Conservation (phyloP, 2,888 invertebrate species). For the Conops quadrifasciatus region DNA sequence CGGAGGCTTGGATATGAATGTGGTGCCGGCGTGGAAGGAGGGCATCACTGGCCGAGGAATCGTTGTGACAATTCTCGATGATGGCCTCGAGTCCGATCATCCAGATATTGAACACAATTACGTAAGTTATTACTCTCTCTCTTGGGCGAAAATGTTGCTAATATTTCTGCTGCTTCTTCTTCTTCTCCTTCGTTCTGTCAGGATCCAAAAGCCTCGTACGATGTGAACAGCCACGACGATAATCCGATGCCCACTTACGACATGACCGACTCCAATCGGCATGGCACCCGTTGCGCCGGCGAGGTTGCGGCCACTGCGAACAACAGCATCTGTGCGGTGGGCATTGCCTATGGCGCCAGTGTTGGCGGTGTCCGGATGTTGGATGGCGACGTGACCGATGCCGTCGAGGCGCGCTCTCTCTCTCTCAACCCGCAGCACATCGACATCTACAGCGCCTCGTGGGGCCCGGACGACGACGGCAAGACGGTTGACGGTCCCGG, state of each 20-base stretch:
- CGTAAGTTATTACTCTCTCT: conserved; percentile 66
- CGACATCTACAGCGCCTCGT: conserved; percentile 97
- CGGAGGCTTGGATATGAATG: conserved; percentile 95
- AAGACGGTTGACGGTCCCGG: conserved; percentile 98
- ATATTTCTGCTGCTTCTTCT: background rate
- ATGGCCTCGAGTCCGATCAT: conserved; percentile 95
- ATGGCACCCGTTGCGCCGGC: conserved; percentile 94
- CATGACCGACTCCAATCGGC: conserved; percentile 94
- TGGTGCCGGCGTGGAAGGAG: conserved; percentile 92
- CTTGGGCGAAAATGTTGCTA: background rate
- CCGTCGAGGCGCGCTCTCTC: conserved; percentile 94
- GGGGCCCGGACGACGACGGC: conserved; percentile 99
- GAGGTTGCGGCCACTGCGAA: conserved; percentile 98
- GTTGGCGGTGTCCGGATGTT: conserved; percentile 98
- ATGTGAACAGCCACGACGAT: conserved; percentile 94
- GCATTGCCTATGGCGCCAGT: conserved; percentile 93
- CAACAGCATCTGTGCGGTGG: conserved; percentile 95
- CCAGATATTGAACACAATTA: conserved; percentile 92
- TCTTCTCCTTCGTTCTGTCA: conserved; percentile 58
- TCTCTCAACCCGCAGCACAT: conserved; percentile 96
- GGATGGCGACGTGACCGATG: conserved; percentile 98
- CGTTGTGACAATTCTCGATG: conserved; percentile 96
- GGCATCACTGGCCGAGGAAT: conserved; percentile 94
- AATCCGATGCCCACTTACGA: conserved; percentile 99
- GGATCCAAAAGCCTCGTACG: conserved; percentile 96